Base-by-base conservation (phyloP, 2,113 vertebrate species). In the Leiothrix lutea region DNA sequence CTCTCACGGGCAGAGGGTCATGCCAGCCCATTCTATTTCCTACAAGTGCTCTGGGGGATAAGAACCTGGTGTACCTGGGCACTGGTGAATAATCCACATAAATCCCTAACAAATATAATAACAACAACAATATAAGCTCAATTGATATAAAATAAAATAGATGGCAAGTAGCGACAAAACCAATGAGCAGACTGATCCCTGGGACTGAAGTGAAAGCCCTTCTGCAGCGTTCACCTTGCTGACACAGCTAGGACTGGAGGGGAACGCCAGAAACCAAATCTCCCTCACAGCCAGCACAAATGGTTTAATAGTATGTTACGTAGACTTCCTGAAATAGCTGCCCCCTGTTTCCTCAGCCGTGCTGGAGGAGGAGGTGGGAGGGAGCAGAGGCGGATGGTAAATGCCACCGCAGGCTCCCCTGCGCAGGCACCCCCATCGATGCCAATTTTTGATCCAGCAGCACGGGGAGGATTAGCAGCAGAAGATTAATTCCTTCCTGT, bases 401-500 rank as follows among this genome's bases (percentile, higher is more conserved):
- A 97, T 95, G 86, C 94, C 89, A 95, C 72, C 3, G 31, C 94
- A 80, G 92, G 67, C 94, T 96, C 84, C 94, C 93, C 96, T 74
- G 81, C 19, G 5, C 88, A 82, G 92, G 80, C 94, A 95, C 70
- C 95, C 95, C 88, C 93, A 82, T 70, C 40, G 64, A 96, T 96
- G 87, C 90, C 79, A 88, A 95, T 96, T 98, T 93, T 91, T 97
- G 97, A 98, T 97, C 94, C 94, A 92, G 90, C 89, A 65, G 45
- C 42, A 80, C 82, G 94, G 97, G 97, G 94, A 35, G 94, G 98
- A 98, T 98, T 98, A 98, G 97, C 95, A 93, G 97, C 33, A 69
- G 95, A 97, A 98, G 97, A 98, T 98, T 98, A 98, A 98, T 98
- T 98, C 97, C 94, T 97, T 97, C 96, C 97, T 97, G 97, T 97